These are phyloP conservation scores for Pseudochirops cupreus DNA, from an alignment of 2,797 vertebrate species.

Conservation along the genomic window DNA sequence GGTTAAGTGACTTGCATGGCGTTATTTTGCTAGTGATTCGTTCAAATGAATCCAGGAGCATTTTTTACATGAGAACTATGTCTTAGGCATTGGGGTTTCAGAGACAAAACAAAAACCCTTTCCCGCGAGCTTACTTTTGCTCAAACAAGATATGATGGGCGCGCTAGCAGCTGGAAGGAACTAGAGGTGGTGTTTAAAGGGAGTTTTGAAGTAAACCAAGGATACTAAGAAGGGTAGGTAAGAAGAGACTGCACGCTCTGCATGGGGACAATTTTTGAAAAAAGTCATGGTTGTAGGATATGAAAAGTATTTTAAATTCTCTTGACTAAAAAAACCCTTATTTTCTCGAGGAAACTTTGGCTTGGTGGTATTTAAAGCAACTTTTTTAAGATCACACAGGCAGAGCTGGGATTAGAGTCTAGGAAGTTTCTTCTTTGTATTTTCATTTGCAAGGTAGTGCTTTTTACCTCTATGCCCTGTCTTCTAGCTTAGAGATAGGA, in stretches of 20 bases:
- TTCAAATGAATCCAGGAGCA: background rate
- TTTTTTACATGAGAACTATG: background rate
- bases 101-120: background rate
- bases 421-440: background rate
- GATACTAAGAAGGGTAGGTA: background rate
- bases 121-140: background rate
- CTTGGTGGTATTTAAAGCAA: background rate
- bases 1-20: background rate
- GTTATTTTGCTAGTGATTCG: background rate
- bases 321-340: background rate
- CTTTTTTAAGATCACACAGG: background rate
- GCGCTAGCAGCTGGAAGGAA: background rate
- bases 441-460: background rate
- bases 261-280: background rate
- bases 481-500: background rate
- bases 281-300: background rate
- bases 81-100: background rate
- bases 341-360: background rate
- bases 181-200: background rate
- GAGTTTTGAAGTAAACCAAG: background rate
- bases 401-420: background rate
- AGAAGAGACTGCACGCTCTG: background rate
- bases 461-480: background rate
- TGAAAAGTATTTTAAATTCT: background rate
- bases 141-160: accelerated